Evolutionary conservation across 2,888 invertebrate species (phyloP), one percentile per base, ranked within the genome.

Genomic region (Habroteleia sp.): DNA sequence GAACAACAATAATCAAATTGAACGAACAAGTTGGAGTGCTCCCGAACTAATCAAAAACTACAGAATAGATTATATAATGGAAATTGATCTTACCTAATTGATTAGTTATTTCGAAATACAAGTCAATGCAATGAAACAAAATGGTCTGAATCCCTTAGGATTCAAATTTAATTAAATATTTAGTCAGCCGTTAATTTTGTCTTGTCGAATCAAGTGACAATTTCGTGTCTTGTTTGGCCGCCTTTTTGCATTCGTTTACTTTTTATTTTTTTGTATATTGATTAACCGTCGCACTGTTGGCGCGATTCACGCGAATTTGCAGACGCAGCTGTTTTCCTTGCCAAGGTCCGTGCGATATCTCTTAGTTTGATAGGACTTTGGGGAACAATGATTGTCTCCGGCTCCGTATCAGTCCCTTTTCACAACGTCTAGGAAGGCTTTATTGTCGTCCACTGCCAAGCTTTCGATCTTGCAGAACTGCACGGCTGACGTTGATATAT

Each of bases 331-430:
- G 60, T 71, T 71, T 71, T 66, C 66, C 76, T 77, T 79, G 75
- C 76, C 78, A 77, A 79, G 76, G 78, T 79, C 77, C 77, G 62
- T 41, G 69, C 74, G 80, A 81, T 84, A 81, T 84, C 79, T 83
- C 79, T 81, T 76, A 23, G 65, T 66, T 65, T 80, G 83, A 85
- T 85, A 79, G 83, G 80, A 81, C 84, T 80, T 83, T 39, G 75
- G 84, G 83, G 84, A 84, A 83, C 82, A 84, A 85, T 85, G 82
- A 84, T 84, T 82, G 77, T 80, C 71, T 68, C 62, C 74, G 33
- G 60, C 54, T 74, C 42, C 72, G 65, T 65, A 50, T 69, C 58
- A 74, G 76, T 62, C 71, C 69, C 68, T 79, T n/a, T 80, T 65
- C 73, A 56, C 77, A 73, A 41, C 77, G 69, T 80, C 78, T 76